A percentile compares a stretch with the other conserved stretches of the same genome.
Conservation (phyloP, 2,888 invertebrate genomes). For the Hemaris fuciformis region DNA sequence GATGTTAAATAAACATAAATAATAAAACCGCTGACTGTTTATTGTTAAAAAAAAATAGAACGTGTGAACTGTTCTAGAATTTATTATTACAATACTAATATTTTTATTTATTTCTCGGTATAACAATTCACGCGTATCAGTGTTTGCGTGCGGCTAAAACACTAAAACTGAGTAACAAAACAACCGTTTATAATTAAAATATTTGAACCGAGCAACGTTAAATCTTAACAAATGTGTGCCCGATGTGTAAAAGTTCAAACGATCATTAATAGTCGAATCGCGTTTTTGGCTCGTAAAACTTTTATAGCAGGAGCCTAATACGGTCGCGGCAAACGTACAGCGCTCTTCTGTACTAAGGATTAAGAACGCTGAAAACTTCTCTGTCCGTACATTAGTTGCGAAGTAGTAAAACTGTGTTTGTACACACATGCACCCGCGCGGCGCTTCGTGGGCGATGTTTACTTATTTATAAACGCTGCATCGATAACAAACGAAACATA, state of each 20-base stretch:
- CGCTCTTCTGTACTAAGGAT: slow-evolving; percentile 44
- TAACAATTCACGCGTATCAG: slow-evolving; percentile 2
- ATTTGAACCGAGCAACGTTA: not conserved
- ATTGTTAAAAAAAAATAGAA: slow-evolving; percentile 1
- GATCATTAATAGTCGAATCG: slow-evolving; percentile 36
- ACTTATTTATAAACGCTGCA: not conserved
- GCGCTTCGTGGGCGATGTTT: not conserved
- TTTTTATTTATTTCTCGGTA: not conserved
- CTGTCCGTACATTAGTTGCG: not conserved
- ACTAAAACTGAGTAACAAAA: not conserved
- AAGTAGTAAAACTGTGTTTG: slow-evolving; percentile 10
- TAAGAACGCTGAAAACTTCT: slow-evolving; percentile 25
- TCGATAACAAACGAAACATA: not conserved
- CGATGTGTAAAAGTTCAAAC: slow-evolving; percentile 31
- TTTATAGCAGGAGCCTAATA: slow-evolving; percentile 46
- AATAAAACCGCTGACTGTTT: not conserved
- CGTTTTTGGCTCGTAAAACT: slow-evolving; percentile 45
- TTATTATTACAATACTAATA: not conserved
- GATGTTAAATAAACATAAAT: not conserved
- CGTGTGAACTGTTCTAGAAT: slow-evolving; percentile 6
- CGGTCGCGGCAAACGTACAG: slow-evolving; percentile 43
- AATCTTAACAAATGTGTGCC: not conserved
- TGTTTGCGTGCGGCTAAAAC: not conserved
- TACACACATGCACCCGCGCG: slow-evolving; percentile 6
- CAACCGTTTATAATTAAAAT: not conserved